Evolutionary conservation across 2,797 vertebrate genomes (phyloP), one percentile per base, ranked within the genome.

Genomic region (Synanceia verrucosa): DNA sequence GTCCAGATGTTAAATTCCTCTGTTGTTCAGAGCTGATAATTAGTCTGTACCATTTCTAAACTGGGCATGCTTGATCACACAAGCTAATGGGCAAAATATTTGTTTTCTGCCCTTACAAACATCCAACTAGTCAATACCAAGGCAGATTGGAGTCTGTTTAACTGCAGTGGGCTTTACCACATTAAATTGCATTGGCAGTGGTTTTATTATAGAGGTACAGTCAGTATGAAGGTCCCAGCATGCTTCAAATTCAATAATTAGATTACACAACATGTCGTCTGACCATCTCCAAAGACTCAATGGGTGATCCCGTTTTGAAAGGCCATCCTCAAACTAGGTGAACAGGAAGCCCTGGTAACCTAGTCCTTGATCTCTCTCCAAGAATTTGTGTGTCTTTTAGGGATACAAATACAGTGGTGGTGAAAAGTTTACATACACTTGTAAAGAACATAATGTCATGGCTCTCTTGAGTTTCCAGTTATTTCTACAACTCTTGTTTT

Each of bases 11-110:
- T 89, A 37, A 26, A n/a, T 41, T 36, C 18, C 52, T 43, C 33
- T 29, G 84, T 84, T 82, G 73, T 64, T 87, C 83, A 91, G 87
- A 65, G 65, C 50, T 3, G 0, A 57, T 93, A 94, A 95, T 93
- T n/a, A n/a, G n/a, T n/a, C 28, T 29, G 83, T 34, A 19, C 16
- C 43, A 23, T 83, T 84, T 91, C 75, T 55, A 88, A 34, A 81
- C 85, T 86, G 89, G 82, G 55, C 89, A 92, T 90, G 89, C 67
- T 0, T 31, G 16, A 51, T 34, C 9, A 28, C 85, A 88, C 26
- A 73, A 90, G 91, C 91, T 85, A 50, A 41, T 2, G 12, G 55
- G 13, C 2, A 31, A 65, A 44, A 31, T 0, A 3, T 28, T 23
- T 21, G 4, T 41, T 18, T 44, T 44, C 21, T 21, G n/a, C n/a